A percentile compares a stretch with the other conserved stretches of the same genome.
Conservation (phyloP, 92 coral and sea anemone genomes). For the Epizoanthus ramosus region DNA sequence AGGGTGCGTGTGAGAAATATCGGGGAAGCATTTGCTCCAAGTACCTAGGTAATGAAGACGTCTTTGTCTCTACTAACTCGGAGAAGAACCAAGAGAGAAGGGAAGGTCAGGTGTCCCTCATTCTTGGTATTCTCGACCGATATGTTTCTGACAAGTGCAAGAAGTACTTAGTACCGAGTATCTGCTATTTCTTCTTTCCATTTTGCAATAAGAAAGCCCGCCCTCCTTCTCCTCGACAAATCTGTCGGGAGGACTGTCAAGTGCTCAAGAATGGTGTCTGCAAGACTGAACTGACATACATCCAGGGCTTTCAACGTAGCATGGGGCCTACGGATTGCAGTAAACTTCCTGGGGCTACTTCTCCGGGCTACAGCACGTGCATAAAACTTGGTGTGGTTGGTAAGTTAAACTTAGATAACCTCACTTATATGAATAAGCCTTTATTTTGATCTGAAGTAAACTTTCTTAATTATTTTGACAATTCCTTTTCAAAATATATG, state of each 20-base stretch:
- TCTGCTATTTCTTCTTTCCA: slow-evolving; percentile 30
- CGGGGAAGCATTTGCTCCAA: slow-evolving; percentile 25
- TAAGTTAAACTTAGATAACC: background rate
- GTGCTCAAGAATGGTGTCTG: slow-evolving; percentile 17
- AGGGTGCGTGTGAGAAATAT: slow-evolving; percentile 22
- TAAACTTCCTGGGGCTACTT: slow-evolving; percentile 6
- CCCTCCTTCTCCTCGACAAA: slow-evolving; percentile 25
- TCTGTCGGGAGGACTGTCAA: slow-evolving; percentile 39
- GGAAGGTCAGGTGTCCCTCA: background rate
- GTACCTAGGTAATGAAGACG: slow-evolving; percentile 6
- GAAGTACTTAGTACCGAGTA: slow-evolving; percentile 14
- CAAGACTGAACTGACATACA: slow-evolving; percentile 1
- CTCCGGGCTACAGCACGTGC: slow-evolving; percentile 3
- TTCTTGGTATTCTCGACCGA: background rate
- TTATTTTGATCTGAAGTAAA: too few relatives aligned
- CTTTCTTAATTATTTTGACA: too few relatives aligned
- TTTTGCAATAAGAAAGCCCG: slow-evolving; percentile 26
- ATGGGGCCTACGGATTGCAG: slow-evolving; percentile 15
- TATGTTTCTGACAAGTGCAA: slow-evolving; percentile 19
- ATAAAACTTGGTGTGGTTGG: slow-evolving; percentile 7
- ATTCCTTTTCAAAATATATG: too few relatives aligned
- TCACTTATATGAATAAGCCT: too few relatives aligned
- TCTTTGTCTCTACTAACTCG: slow-evolving; percentile 8
- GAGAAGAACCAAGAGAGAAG: background rate
- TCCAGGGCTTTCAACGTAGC: background rate